Percentiles rank a stretch among this genome's conserved stretches.
These are phyloP conservation scores for Sycophila texana DNA, from an alignment of 2,888 invertebrate species.

Conservation along the genomic window DNA sequence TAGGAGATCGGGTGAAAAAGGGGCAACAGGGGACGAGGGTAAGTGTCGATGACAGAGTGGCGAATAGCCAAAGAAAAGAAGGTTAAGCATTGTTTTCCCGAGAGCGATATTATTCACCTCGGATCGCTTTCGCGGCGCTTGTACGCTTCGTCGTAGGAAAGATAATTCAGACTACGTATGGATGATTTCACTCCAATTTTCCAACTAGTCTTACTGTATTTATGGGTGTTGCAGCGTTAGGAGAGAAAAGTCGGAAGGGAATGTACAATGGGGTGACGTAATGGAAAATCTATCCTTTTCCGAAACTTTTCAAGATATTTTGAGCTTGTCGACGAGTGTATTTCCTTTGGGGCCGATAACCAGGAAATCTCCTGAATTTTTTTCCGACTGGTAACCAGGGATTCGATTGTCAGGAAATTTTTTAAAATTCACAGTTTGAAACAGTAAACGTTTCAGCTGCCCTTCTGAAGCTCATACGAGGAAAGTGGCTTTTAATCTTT, in stretches of 20 bases:
- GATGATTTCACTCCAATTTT: too few species aligned
- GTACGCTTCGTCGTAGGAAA: neutral
- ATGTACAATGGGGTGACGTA: neutral
- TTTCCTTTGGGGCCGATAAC: neutral
- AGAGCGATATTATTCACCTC: constrained; percentile 17
- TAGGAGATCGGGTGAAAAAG: neutral
- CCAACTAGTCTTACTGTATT: too few species aligned
- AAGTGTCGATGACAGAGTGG: constrained; percentile 3
- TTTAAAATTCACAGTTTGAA: too few species aligned
- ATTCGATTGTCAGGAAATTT: too few species aligned
- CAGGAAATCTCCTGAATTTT: too few species aligned
- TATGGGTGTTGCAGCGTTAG: too few species aligned
- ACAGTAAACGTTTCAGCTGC: too few species aligned
- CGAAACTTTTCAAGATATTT: constrained; percentile 15
- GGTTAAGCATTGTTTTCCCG: constrained; percentile 19
- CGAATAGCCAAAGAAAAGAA: neutral
- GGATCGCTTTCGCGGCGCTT: neutral
- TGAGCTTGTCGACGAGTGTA: neutral
- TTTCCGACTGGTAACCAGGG: too few species aligned
- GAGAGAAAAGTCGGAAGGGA: neutral
- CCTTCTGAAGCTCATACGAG: too few species aligned
- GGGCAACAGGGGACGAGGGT: neutral
- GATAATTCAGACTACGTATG: too few species aligned
- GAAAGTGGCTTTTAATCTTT: too few species aligned
- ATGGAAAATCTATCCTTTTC: neutral